Evolutionary conservation across 2,888 invertebrate genomes (phyloP), one percentile per base, ranked within the genome.

Genomic region (Exocentrus adspersus): DNA sequence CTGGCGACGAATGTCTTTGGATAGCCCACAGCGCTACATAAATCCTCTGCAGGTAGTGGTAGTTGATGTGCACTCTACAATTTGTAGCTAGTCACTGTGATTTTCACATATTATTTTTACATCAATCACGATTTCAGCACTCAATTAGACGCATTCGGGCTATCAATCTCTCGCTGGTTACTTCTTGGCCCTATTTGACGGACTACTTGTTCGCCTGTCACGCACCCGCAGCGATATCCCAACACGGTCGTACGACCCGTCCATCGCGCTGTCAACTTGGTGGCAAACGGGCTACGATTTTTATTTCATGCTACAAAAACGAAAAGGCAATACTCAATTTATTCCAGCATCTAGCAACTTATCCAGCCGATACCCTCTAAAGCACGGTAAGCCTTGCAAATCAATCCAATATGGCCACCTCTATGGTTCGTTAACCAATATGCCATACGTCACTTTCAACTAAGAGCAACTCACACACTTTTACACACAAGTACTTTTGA

Each of bases 31-130:
- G 73, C 71, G 69, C 58, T 68, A 78, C 78, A 79, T 79, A 79
- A 79, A 79, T 79, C 78, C 57, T 75, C 75, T 70, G 75, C 77
- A 78, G 78, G 78, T 78, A 77, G 77, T 75, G 75, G 76, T 77
- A 75, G 75, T 71, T 45, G 17, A 54, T 20, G 57, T 46, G 67
- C 63, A 43, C 69, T 65, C 68, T 68, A 71, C 72, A 72, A 73
- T 73, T 75, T 73, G 73, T 79, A 75, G 72, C 75, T 76, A 79
- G 79, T 80, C 79, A 79, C 77, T 79, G 75, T 80, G 81, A 81
- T 81, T 81, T 80, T 81, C 81, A 80, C 80, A 80, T 80, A 81
- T 80, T 80, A 81, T 80, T 80, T 80, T 79, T 78, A 80, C 79
- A 81, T 81, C 80, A 80, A 81, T 81, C 81, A 80, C 78, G 72